phyloP scores from a whole-genome alignment of 2,797 vertebrate species.

The Leucoraja ocellata region DNA sequence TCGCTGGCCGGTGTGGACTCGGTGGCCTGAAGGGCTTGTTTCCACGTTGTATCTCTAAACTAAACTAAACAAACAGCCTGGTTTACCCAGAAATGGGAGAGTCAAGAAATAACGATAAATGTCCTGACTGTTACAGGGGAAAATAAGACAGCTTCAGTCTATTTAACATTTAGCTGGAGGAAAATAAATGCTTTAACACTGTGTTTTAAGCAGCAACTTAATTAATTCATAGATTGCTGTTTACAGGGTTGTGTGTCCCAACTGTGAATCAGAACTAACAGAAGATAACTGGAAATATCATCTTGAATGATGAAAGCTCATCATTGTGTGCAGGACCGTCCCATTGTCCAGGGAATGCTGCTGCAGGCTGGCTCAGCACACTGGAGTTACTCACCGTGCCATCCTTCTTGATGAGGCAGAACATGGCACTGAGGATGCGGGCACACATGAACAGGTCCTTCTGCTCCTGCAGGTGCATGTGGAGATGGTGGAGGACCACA shows the following conservation, averaged over 20 bases:
- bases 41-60: too few species aligned
- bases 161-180: background rate
- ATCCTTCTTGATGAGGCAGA: conserved; percentile 88
- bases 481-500: conserved; percentile 83
- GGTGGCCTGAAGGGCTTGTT: too few species aligned
- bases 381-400: conserved; percentile 66
- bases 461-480: conserved; percentile 90
- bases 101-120: background rate
- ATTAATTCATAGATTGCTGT: too few species aligned
- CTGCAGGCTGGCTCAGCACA: background rate
- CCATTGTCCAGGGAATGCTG: background rate
- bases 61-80: too few species aligned
- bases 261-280: background rate
- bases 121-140: too few species aligned
- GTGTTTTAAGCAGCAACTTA: too few species aligned
- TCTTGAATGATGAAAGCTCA: background rate
- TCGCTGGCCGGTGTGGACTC: too few species aligned
- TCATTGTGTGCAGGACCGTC: background rate
- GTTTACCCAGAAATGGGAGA: background rate
- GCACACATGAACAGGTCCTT: conserved; percentile 88
- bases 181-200: background rate
- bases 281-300: background rate
- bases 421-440: conserved; percentile 91
- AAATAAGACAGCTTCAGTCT: background rate
- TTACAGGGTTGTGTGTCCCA: background rate